phyloP scores from a whole-genome alignment of 2,797 vertebrate genomes.

The Silurus lanzhouensis region DNA sequence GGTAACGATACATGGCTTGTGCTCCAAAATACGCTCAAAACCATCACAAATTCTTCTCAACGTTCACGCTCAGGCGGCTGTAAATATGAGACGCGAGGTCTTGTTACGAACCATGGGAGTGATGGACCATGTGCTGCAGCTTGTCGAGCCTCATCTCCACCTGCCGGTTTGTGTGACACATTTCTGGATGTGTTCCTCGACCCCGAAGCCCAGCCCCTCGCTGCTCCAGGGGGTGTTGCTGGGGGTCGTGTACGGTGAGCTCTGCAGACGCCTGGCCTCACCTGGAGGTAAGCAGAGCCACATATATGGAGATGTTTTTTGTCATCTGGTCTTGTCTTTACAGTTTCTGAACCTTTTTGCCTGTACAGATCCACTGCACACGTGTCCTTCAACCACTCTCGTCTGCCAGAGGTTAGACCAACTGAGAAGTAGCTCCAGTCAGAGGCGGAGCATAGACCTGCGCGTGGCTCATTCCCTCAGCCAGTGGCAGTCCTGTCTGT shows the following conservation, averaged over 20 bases:
- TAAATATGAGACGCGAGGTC: conserved; percentile 66
- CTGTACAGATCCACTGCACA: conserved; percentile 56
- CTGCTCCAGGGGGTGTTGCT: conserved; percentile 85
- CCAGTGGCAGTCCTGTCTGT: conserved; percentile 95
- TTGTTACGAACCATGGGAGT: conserved; percentile 81
- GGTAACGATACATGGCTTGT: neutral
- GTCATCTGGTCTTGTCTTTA: neutral
- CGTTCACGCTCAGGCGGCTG: conserved; percentile 69
- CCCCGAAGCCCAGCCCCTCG: conserved; percentile 70
- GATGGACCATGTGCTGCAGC: conserved; percentile 67
- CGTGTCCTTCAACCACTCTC: conserved; percentile 59
- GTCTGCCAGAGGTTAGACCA: conserved; percentile 60
- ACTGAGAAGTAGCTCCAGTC: conserved; percentile 61
- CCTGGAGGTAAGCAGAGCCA: conserved; percentile 38
- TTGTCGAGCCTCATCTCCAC: conserved; percentile 73
- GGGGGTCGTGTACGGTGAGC: conserved; percentile 81
- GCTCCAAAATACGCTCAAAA: neutral
- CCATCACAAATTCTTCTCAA: neutral
- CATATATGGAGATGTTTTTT: neutral
- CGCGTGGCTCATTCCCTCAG: conserved; percentile 82
- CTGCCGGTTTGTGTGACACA: conserved; percentile 80
- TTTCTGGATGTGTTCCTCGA: conserved; percentile 80
- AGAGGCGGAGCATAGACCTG: conserved; percentile 73
- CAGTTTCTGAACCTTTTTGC: neutral
- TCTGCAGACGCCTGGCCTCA: conserved; percentile 63